Evolutionary conservation across 2,797 vertebrate genomes (phyloP), one percentile per base, ranked within the genome.

Genomic region (Melanotaenia pygmaea): DNA sequence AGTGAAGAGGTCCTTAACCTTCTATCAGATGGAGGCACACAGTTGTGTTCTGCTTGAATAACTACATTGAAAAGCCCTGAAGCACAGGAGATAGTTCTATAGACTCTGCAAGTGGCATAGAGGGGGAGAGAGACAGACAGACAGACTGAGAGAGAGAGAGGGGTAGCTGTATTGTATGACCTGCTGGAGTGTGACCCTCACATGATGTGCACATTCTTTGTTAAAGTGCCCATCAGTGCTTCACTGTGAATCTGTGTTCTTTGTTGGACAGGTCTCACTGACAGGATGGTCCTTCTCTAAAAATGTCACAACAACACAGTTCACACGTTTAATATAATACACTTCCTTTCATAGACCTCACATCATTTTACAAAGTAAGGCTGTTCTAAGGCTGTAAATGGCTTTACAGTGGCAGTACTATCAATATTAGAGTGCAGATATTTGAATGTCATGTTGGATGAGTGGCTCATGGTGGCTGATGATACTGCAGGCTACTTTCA

Each of bases 1-100:
- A 89, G 89, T 93, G 92, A 92, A 94, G 93, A 94, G 94, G 93
- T 92, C 92, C 93, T 95, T 95, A 94, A 94, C 94, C 93, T 93
- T 93, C 93, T 93, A 94, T 95, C 94, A 94, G 94, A 94, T 94
- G 90, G 92, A 92, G 91, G 89, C 91, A 91, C 89, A 92, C 91
- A 92, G 92, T 91, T 92, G 91, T 92, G 91, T 93, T 94, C 91
- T 90, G 90, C 91, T 92, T 91, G 93, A 94, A 94, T 94, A 93
- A 93, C 90, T 92, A 91, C 89, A 93, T 92, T 94, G 93, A 95
- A 94, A 94, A 93, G 92, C 87, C 90, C 91, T 88, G 90, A 81
- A 92, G 91, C 90, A 88, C 90, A 78, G 90, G 90, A 92, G 90
- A 93, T 91, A 89, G 84, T 93, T 93, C 90, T 93, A 92, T 91